These are phyloP conservation scores for Eonycteris spelaea DNA, from an alignment of 2,113 vertebrate species.

Conservation along the genomic window DNA sequence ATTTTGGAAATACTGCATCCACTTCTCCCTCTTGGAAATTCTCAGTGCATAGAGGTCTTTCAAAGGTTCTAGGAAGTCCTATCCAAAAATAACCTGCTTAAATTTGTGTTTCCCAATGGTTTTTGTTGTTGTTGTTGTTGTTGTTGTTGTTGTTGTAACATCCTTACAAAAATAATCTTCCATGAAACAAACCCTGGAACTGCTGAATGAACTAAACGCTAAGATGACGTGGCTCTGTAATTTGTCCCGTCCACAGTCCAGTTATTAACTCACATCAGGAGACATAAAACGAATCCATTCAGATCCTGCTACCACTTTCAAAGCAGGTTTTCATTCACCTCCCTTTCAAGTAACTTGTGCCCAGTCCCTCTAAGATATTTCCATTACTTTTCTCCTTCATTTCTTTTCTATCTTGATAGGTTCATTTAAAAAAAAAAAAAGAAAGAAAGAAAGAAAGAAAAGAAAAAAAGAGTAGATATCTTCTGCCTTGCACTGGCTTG, in stretches of 20 bases:
- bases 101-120: background rate
- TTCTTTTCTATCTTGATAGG: background rate
- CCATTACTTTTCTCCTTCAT: background rate
- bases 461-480: too few species aligned
- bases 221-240: background rate
- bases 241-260: background rate
- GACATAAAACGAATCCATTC: background rate
- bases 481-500: background rate
- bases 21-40: background rate
- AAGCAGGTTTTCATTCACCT: background rate
- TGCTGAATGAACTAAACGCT: background rate
- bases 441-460: too few species aligned
- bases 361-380: background rate
- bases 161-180: background rate
- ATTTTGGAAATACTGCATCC: background rate
- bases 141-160: background rate
- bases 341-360: background rate
- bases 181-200: background rate
- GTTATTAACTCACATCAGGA: background rate
- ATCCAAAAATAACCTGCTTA: background rate
- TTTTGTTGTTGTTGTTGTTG: background rate
- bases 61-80: background rate
- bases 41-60: background rate
- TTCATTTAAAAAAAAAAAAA: too few species aligned
- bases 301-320: background rate